These are phyloP conservation scores for Helobdella robusta DNA, from an alignment of 2,888 invertebrate species.

Conservation along the genomic window DNA sequence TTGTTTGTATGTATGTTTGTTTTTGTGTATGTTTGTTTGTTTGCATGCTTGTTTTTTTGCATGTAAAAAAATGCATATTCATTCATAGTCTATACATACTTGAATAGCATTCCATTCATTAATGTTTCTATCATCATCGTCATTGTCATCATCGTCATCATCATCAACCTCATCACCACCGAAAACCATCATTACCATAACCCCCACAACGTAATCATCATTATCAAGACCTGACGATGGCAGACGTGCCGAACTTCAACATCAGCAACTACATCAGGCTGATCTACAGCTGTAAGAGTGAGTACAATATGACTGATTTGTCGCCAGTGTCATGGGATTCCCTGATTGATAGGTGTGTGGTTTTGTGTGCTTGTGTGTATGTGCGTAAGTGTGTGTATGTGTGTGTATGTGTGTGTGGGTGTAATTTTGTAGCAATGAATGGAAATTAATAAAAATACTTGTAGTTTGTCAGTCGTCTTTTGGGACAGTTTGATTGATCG, in stretches of 20 bases:
- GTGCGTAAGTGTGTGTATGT: neutral
- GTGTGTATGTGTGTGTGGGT: no score
- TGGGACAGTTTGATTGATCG: no score
- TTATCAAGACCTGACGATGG: neutral
- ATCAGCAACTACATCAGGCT: constrained; percentile 6
- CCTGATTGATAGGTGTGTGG: constrained; percentile 25
- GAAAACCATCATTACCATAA: neutral
- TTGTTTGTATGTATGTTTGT: no score
- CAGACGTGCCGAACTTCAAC: neutral
- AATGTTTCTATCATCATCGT: no score
- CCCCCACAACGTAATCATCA: neutral
- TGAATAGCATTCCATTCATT: no score
- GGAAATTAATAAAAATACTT: no score
- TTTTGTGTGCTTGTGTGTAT: neutral
- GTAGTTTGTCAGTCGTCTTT: no score
- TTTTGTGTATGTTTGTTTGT: no score
- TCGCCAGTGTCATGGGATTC: constrained; percentile 26
- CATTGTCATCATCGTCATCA: neutral
- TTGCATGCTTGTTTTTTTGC: no score
- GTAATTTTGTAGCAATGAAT: no score
- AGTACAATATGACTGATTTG: constrained; percentile 27
- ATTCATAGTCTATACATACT: no score
- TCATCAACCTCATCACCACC: neutral
- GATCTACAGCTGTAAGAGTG: constrained; percentile 25
- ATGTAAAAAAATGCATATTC: no score